Base-by-base conservation (phyloP, 2,888 invertebrate species). In the Ormyrus thymus region DNA sequence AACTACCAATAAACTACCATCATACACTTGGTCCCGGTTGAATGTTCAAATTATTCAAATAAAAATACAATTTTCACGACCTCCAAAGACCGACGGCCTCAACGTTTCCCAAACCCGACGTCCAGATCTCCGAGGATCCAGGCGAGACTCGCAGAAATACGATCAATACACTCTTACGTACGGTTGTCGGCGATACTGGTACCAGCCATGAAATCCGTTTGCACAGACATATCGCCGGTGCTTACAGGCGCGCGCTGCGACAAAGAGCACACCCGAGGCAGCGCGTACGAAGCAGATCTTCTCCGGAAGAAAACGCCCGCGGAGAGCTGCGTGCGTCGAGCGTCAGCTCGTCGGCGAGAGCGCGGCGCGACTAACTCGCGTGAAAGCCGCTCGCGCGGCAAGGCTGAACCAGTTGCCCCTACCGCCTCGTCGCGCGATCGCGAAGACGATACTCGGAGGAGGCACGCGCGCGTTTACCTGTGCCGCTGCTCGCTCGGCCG, bases 291-390 rank as follows among this genome's bases (percentile, higher is more conserved):
- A 50, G 46, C n/a, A 46, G n/a, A 62, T n/a, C 1, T 13, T 50
- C n/a, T 46, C 13, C 13, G 13, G 4, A 48, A 2, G 45, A 13
- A 61, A 53, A n/a, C n/a, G 50, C 45, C 45, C 29, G 29, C 29
- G 29, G 29, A 29, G 29, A 29, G n/a, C 29, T 29, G 29, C 29
- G 29, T 0, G 29, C 29, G 4, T 29, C 29, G 29, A 29, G 68
- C 70, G 73, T 76, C 73, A 55, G 65, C 56, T 50, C 66, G n/a
- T 56, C 48, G 61, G 6, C 59, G 64, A 76, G 59, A 69, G 68
- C 76, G 59, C 70, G 64, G 56, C 56, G 45, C 68, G 69, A 81
- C 81, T 79, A 76, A n/a, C 58, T 50, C 15, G 59, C 73, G 75
- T 45, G 58, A 73, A 76, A 64, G 76, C 59, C 15, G 10, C 29